Evolutionary conservation across 2,888 invertebrate genomes (phyloP).

Genomic region (Neoitamus cyanurus): DNA sequence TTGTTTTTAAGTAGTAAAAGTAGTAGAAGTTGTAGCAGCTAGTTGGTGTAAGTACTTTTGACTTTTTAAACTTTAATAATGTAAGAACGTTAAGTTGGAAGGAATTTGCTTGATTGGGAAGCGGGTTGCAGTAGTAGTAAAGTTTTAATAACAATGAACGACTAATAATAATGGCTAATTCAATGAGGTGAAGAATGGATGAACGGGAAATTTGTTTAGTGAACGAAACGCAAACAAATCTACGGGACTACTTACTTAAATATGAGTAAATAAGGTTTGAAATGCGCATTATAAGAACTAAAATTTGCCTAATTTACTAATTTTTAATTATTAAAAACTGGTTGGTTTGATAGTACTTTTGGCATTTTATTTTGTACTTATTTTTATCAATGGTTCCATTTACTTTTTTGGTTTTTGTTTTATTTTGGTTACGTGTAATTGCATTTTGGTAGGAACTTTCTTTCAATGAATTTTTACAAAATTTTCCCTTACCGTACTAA

Average conservation of each 20-base stretch:
- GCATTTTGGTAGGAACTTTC: background rate
- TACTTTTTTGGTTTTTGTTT: background rate
- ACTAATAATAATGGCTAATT: background rate
- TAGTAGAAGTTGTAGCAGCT: constrained; percentile 35
- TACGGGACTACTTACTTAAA: background rate
- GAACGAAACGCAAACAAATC: background rate
- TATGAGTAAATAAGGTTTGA: background rate
- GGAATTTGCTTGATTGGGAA: constrained; percentile 10
- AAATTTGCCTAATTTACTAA: background rate
- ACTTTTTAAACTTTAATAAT: background rate
- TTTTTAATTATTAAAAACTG: background rate
- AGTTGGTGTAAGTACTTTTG: background rate
- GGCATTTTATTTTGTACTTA: constrained; percentile 25
- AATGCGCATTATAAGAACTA: background rate
- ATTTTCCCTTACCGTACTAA: no score
- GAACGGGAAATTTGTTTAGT: background rate
- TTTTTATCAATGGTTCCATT: background rate
- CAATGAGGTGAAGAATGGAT: background rate
- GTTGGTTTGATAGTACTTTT: background rate
- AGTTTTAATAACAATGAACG: background rate
- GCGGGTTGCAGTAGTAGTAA: constrained; percentile 1
- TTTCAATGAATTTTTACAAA: background rate
- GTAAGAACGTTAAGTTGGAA: constrained; percentile 15
- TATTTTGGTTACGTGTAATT: background rate
- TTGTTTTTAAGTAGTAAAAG: background rate